A percentile compares a stretch with the other conserved stretches of the same genome.
Evolutionary conservation across 2,113 vertebrate species (phyloP).

Genomic region (Athene noctua): DNA sequence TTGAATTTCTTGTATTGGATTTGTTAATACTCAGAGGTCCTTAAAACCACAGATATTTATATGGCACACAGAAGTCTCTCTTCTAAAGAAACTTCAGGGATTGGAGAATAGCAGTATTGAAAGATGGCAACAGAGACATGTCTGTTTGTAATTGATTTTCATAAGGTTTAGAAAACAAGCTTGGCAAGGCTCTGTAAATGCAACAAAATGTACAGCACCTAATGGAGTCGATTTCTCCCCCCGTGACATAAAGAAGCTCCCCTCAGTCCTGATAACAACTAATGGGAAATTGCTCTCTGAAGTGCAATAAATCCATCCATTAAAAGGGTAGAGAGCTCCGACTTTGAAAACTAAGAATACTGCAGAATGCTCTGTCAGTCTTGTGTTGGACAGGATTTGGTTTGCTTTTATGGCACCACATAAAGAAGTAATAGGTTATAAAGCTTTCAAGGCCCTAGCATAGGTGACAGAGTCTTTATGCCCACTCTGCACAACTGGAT

Average conservation of each 20-base stretch:
- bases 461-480: slow-evolving; percentile 28
- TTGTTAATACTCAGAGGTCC: neutral
- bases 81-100: neutral
- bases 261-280: neutral
- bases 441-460: slow-evolving; percentile 25
- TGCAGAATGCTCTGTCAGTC: slow-evolving; percentile 19
- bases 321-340: neutral
- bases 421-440: slow-evolving; percentile 51
- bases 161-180: neutral
- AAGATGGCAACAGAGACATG: neutral
- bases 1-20: neutral
- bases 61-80: neutral
- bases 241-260: neutral
- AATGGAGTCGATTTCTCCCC: neutral
- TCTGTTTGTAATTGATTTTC: neutral
- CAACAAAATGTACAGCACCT: neutral
- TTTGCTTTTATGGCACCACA: slow-evolving; percentile 36
- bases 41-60: neutral
- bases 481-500: neutral
- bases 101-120: neutral
- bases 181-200: neutral
- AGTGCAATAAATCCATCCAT: slow-evolving; percentile 6
- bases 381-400: neutral
- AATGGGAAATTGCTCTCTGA: slow-evolving; percentile 7
- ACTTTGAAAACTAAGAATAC: neutral